Conservation (phyloP, 2,888 invertebrate species). For the Callosobruchus maculatus region DNA sequence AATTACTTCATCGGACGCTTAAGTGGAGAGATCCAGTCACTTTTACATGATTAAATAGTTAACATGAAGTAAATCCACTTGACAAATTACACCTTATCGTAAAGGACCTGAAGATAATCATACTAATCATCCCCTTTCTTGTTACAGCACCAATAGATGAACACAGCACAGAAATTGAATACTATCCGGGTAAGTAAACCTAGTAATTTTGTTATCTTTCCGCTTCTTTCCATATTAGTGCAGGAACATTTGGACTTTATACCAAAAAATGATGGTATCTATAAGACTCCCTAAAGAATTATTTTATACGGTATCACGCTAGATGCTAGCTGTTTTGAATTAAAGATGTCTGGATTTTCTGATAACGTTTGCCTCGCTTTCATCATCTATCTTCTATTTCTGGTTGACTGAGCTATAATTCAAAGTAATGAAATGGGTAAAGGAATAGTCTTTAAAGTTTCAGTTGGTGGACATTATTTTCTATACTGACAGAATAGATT, state of each 20-base stretch:
- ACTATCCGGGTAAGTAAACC: slow-evolving; percentile 56
- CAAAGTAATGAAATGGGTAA: too few species aligned
- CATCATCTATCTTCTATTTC: too few species aligned
- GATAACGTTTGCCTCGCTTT: too few species aligned
- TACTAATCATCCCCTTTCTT: slow-evolving; percentile 31
- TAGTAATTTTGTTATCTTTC: not conserved
- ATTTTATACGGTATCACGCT: too few species aligned
- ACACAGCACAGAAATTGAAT: slow-evolving; percentile 58
- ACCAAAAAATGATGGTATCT: too few species aligned
- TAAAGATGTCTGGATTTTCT: too few species aligned
- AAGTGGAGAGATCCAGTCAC: not conserved
- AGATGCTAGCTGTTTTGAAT: too few species aligned
- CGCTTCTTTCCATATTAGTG: not conserved
- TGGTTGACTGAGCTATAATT: too few species aligned
- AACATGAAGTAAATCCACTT: not conserved
- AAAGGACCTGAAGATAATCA: not conserved
- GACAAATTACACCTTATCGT: not conserved
- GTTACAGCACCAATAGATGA: slow-evolving; percentile 64
- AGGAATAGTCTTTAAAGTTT: too few species aligned
- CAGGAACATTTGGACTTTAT: not conserved
- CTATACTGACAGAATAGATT: too few species aligned
- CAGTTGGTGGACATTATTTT: too few species aligned
- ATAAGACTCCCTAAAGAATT: too few species aligned
- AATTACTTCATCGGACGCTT: not conserved
- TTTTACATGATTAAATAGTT: not conserved